Conservation (phyloP, 2,113 vertebrate species). For the Rattus norvegicus region GRCr8 NC_086025.1:111739001-111739500, state of each 20-base stretch:
- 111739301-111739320: not conserved
- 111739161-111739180: too few species aligned
- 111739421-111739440: not conserved
- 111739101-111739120: too few species aligned
- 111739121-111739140: too few species aligned
- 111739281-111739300: not conserved
- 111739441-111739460: not conserved
- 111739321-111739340: not conserved
- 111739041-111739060: too few species aligned
- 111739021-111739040: too few species aligned
- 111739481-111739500: not conserved
- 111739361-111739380: not conserved
- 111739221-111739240: too few species aligned
- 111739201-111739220: too few species aligned
- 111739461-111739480: not conserved
- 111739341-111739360: not conserved
- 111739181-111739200: too few species aligned
- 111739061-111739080: too few species aligned
- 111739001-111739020: not conserved
- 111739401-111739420: not conserved
- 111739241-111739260: not conserved
- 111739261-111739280: not conserved
- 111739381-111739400: not conserved
- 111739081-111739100: too few species aligned
- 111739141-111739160: too few species aligned